Evolutionary conservation across 2,797 vertebrate genomes (phyloP).

Genomic region (Choloepus didactylus): DNA sequence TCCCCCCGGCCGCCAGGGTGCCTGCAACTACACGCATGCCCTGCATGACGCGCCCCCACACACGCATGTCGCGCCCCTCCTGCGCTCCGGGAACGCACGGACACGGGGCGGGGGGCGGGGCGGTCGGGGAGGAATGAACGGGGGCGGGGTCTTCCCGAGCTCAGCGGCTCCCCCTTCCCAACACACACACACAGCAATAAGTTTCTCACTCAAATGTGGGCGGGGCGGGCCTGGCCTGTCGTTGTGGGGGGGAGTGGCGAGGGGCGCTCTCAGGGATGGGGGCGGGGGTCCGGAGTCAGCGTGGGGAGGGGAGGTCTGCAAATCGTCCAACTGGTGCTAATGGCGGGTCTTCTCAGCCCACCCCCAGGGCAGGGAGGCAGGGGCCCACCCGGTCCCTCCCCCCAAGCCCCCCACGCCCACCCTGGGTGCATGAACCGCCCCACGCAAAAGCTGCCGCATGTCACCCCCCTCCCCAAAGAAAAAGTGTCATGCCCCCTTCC

Average conservation of each 20-base stretch:
- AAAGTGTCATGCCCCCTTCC: constrained; percentile 79
- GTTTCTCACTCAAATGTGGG: constrained; percentile 76
- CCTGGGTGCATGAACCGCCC: constrained; percentile 85
- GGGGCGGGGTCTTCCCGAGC: constrained; percentile 67
- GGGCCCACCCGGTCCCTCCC: constrained; percentile 65
- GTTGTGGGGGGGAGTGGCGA: not conserved
- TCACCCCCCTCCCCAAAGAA: constrained; percentile 70
- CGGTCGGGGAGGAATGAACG: constrained; percentile 76
- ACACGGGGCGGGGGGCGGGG: constrained; percentile 70
- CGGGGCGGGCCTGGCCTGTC: constrained; percentile 74
- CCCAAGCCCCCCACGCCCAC: constrained; percentile 82
- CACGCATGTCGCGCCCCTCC: constrained; percentile 76
- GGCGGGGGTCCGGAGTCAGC: constrained; percentile 70
- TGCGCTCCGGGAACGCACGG: constrained; percentile 75
- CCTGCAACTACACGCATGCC: constrained; percentile 82
- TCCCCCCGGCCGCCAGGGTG: constrained; percentile 76
- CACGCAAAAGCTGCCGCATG: constrained; percentile 84
- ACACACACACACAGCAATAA: constrained; percentile 81
- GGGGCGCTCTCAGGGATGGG: constrained; percentile 82
- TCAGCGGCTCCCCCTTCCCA: constrained; percentile 70
- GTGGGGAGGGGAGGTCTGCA: constrained; percentile 80
- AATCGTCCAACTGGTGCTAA: constrained; percentile 86
- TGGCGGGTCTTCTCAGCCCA: constrained; percentile 79
- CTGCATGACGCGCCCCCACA: constrained; percentile 81
- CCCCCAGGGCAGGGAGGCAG: constrained; percentile 78